phyloP scores from a whole-genome alignment of 2,797 vertebrate genomes.

The Characodon lateralis region DNA sequence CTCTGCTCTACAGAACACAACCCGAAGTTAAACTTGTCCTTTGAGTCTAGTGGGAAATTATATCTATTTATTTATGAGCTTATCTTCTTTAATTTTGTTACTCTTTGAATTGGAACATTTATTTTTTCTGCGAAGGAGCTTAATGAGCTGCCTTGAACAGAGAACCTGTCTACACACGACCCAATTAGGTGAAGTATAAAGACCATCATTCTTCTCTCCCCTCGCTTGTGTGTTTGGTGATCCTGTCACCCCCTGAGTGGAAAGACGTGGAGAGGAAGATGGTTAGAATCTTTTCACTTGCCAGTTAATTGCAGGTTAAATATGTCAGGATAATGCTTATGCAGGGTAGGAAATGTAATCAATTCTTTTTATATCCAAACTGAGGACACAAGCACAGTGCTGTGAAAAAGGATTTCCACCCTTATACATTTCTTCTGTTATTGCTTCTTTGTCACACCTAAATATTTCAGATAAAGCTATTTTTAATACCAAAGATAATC shows the following conservation, averaged over 20 bases:
- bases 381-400: slow-evolving; percentile 1
- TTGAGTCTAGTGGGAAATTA: slow-evolving; percentile 57
- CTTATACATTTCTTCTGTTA: neutral
- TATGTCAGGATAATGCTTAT: slow-evolving; percentile 37
- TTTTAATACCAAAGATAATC: neutral
- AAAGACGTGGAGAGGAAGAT: slow-evolving; percentile 17
- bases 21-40: slow-evolving; percentile 34
- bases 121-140: slow-evolving; percentile 53
- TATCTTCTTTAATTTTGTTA: slow-evolving; percentile 62
- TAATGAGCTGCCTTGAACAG: slow-evolving; percentile 66
- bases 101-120: slow-evolving; percentile 60
- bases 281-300: slow-evolving; percentile 40
- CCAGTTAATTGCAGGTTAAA: slow-evolving; percentile 55
- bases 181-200: slow-evolving; percentile 66
- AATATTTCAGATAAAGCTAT: neutral
- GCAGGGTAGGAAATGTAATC: slow-evolving; percentile 34
- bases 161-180: slow-evolving; percentile 65
- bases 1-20: slow-evolving; percentile 8
- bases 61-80: slow-evolving; percentile 56
- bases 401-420: neutral
- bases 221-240: slow-evolving; percentile 22
- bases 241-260: slow-evolving; percentile 17
- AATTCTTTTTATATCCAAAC: slow-evolving; percentile 24
- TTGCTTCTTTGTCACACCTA: neutral
- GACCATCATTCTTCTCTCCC: slow-evolving; percentile 46